phyloP scores from a whole-genome alignment of 2,797 vertebrate species.

The Neomorphus geoffroyi region DNA sequence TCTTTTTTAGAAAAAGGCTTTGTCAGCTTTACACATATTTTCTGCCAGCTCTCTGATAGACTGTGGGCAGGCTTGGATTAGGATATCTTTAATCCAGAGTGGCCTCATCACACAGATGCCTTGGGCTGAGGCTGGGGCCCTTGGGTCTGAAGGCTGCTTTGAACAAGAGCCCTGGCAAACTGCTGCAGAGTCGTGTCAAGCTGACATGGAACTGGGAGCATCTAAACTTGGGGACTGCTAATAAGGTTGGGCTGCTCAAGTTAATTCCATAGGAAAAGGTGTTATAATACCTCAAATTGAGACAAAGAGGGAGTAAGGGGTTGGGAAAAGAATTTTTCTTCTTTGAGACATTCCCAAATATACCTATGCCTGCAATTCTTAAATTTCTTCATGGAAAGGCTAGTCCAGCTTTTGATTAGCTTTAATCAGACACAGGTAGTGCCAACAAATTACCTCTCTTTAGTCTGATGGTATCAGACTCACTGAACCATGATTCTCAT shows the following conservation, averaged over 20 bases:
- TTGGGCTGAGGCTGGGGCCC: background rate
- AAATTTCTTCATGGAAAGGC: background rate
- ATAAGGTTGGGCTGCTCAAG: background rate
- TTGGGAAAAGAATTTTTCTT: background rate
- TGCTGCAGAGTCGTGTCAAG: background rate
- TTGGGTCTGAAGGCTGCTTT: background rate
- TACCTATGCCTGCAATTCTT: background rate
- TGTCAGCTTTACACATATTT: background rate
- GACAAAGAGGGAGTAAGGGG: background rate
- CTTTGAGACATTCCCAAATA: background rate
- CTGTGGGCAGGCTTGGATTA: background rate
- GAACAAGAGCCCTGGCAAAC: background rate
- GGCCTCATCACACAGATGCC: background rate
- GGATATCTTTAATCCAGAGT: background rate
- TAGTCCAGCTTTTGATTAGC: background rate
- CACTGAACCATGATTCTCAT: background rate
- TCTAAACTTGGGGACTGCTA: background rate
- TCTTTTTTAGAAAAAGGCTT: background rate
- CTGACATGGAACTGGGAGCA: background rate
- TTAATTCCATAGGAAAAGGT: background rate
- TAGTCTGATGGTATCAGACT: background rate
- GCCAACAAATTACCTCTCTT: background rate
- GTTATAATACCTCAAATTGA: background rate
- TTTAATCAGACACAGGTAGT: background rate
- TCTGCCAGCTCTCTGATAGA: background rate